A percentile compares a stretch with the other conserved stretches of the same genome.
Conservation (phyloP, 2,797 vertebrate species). For the Buphagus erythrorhynchus region DNA sequence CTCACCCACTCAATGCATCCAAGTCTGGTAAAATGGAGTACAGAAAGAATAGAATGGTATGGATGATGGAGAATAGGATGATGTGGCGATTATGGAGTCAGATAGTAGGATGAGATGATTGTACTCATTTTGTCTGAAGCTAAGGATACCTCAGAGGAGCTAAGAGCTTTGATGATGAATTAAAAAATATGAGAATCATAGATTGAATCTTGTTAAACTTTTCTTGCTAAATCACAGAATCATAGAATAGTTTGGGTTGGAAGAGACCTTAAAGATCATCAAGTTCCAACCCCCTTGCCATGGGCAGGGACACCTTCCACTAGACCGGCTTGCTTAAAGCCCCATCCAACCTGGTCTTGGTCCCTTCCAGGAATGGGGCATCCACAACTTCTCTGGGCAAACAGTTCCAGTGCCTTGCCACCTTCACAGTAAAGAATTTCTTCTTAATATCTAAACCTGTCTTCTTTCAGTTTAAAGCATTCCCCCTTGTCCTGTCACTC, state of each 20-base stretch:
- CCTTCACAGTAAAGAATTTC: not conserved
- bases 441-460: not conserved
- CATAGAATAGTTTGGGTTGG: not conserved
- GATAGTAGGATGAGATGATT: not conserved
- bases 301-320: not conserved
- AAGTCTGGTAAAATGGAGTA: not conserved
- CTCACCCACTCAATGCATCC: not conserved
- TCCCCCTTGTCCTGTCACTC: not conserved
- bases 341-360: not conserved
- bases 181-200: not conserved
- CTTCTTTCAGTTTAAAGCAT: not conserved
- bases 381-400: not conserved
- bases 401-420: not conserved
- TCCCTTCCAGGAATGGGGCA: not conserved
- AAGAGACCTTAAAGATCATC: rapidly evolving
- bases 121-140: not conserved
- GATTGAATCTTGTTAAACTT: not conserved
- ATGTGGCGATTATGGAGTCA: not conserved
- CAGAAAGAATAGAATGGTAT: not conserved
- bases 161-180: not conserved
- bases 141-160: not conserved
- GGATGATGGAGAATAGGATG: not conserved
- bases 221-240: not conserved
- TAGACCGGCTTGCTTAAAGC: not conserved
- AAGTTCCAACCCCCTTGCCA: not conserved